Conservation (phyloP, 2,113 vertebrate genomes). For the Dunckerocampus dactyliophorus region DNA sequence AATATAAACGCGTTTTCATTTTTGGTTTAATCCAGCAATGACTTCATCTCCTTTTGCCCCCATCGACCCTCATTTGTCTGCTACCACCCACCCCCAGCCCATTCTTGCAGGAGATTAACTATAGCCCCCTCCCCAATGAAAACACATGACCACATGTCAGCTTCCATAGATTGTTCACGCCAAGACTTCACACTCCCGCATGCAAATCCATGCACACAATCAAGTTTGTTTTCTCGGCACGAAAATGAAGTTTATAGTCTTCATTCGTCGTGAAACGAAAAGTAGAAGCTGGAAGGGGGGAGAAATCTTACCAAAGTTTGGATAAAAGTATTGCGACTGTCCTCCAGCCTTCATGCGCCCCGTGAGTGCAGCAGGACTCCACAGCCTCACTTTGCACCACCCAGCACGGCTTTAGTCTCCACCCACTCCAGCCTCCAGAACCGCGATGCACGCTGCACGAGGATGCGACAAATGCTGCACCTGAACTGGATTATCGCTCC, state of each 20-base stretch:
- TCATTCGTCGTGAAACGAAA: neutral
- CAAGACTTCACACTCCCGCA: too few species aligned
- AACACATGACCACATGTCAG: constrained; percentile 61
- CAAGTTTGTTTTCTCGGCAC: neutral
- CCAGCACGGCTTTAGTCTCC: constrained; percentile 60
- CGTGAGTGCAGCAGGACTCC: constrained; percentile 48
- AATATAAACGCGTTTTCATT: constrained; percentile 17
- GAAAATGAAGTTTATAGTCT: neutral
- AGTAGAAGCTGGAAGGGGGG: neutral
- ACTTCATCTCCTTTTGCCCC: constrained; percentile 26
- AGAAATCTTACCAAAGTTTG: constrained; percentile 53
- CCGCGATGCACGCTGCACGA: neutral
- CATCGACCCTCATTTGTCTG: constrained; percentile 33
- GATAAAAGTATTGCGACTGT: constrained; percentile 44
- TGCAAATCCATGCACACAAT: neutral
- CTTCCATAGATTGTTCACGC: constrained; percentile 27
- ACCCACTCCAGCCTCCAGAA: constrained; percentile 46
- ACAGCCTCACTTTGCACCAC: constrained; percentile 58
- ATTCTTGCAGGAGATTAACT: constrained; percentile 43
- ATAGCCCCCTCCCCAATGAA: constrained; percentile 47
- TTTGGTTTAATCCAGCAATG: constrained; percentile 12
- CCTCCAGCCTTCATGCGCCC: constrained; percentile 58
- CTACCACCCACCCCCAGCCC: constrained; percentile 42
- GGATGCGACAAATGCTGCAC: too few species aligned
- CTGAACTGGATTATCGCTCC: too few species aligned